These are phyloP conservation scores for Nephrotoma guestfalica DNA, from an alignment of 2,888 invertebrate genomes.

Conservation along the genomic window DNA sequence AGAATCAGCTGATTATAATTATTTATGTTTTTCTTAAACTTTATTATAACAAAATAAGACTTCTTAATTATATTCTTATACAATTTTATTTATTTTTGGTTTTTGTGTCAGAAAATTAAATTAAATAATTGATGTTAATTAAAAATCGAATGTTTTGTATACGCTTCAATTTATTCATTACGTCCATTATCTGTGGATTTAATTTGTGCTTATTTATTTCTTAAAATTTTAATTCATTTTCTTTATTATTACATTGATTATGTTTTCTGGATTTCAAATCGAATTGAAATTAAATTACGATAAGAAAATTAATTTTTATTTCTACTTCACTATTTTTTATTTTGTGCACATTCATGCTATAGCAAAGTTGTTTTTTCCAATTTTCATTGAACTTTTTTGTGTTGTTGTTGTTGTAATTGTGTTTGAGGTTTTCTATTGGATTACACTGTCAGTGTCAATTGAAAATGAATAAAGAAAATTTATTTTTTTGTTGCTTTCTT, in stretches of 20 bases:
- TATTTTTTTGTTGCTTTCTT: neutral
- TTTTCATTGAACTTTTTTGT: neutral
- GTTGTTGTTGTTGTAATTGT: neutral
- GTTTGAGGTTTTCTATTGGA: neutral
- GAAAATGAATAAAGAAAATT: neutral
- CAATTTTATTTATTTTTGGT: neutral
- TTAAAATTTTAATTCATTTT: neutral
- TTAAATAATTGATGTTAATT: slow-evolving; percentile 5
- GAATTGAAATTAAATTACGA: neutral
- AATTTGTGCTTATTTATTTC: neutral
- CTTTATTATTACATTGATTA: neutral
- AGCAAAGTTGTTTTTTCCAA: neutral
- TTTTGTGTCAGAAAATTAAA: neutral
- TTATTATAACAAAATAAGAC: neutral
- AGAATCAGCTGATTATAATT: neutral
- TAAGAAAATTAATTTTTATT: neutral
- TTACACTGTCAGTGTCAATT: neutral
- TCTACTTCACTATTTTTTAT: neutral
- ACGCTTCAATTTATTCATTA: neutral
- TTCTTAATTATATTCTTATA: neutral
- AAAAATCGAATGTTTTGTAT: neutral
- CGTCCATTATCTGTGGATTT: neutral
- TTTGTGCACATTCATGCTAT: neutral
- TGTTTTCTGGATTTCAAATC: neutral
- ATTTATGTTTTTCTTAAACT: neutral